Percentiles rank a stretch among this genome's conserved stretches.
Conservation (phyloP, 2,113 vertebrate species). For the Pituophis catenifer region DNA sequence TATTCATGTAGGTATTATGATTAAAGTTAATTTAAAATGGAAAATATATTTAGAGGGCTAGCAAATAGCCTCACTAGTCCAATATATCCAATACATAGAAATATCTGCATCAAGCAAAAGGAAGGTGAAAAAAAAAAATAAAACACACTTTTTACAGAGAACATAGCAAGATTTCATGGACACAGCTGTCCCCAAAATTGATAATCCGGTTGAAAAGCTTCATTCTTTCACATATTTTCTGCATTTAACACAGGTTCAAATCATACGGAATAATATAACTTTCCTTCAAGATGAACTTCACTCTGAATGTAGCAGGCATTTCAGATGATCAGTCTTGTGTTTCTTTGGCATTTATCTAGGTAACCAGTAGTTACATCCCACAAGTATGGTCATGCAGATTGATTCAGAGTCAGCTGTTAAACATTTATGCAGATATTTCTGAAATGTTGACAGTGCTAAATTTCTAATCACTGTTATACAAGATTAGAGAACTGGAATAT, state of each 20-base stretch:
- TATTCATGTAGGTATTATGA: neutral
- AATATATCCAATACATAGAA: neutral
- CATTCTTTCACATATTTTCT: neutral
- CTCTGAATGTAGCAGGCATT: neutral
- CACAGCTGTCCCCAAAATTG: neutral
- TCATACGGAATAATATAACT: neutral
- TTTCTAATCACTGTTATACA: neutral
- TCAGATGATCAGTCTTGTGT: neutral
- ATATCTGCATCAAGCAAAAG: neutral
- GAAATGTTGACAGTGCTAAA: neutral
- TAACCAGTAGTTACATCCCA: neutral
- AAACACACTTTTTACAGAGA: neutral
- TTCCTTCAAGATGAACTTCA: neutral
- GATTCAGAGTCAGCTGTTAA: neutral
- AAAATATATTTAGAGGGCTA: neutral
- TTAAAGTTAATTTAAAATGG: neutral
- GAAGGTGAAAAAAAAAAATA: neutral
- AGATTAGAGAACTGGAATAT: neutral
- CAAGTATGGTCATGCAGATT: neutral
- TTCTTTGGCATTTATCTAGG: too few relatives aligned
- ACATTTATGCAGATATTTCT: neutral
- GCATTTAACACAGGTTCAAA: neutral
- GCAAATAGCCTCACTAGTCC: neutral
- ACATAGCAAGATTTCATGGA: neutral
- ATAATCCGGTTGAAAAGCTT: neutral